Percentiles rank a stretch among this genome's conserved stretches.
phyloP scores from a whole-genome alignment of 2,888 invertebrate genomes.

The Bellardia pandia region DNA sequence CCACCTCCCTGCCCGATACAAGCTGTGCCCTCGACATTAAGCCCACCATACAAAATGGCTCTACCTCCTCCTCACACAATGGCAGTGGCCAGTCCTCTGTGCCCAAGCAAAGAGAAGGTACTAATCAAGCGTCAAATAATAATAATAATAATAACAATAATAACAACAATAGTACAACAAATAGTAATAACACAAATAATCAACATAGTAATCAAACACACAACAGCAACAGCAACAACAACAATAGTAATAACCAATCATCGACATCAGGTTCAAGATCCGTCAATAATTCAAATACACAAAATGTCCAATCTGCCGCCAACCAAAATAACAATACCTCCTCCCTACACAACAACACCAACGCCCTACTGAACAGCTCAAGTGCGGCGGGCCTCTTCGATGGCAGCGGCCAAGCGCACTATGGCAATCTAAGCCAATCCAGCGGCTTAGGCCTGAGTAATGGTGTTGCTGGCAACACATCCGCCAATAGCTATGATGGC shows the following conservation, averaged over 20 bases:
- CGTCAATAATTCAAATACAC: conserved; percentile 72
- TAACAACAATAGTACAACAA: conserved; percentile 79
- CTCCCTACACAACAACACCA: conserved; percentile 67
- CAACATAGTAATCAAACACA: conserved; percentile 75
- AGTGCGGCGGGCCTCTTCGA: conserved; percentile 80
- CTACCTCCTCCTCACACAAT: conserved; percentile 77
- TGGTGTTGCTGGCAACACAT: conserved; percentile 68
- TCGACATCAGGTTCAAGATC: conserved; percentile 63
- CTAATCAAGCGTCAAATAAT: conserved; percentile 79
- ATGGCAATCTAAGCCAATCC: conserved; percentile 73
- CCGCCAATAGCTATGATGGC: conserved; percentile 77
- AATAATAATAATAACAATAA: conserved; percentile 76
- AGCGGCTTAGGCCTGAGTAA: conserved; percentile 66
- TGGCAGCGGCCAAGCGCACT: conserved; percentile 79
- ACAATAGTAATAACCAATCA: conserved; percentile 62
- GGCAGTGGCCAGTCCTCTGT: conserved; percentile 83
- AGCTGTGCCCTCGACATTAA: conserved; percentile 88
- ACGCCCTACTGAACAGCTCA: conserved; percentile 75
- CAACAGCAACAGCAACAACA: conserved; percentile 78
- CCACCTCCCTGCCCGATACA: conserved; percentile 84
- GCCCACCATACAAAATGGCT: conserved; percentile 85
- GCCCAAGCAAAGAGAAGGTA: conserved; percentile 93
- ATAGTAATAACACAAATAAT: conserved; percentile 75
- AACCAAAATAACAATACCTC: conserved; percentile 74
- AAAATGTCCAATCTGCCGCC: conserved; percentile 73